Evolutionary conservation across 2,888 invertebrate genomes (phyloP), one percentile per base, ranked within the genome.

Genomic region (Hyppa rectilinea): DNA sequence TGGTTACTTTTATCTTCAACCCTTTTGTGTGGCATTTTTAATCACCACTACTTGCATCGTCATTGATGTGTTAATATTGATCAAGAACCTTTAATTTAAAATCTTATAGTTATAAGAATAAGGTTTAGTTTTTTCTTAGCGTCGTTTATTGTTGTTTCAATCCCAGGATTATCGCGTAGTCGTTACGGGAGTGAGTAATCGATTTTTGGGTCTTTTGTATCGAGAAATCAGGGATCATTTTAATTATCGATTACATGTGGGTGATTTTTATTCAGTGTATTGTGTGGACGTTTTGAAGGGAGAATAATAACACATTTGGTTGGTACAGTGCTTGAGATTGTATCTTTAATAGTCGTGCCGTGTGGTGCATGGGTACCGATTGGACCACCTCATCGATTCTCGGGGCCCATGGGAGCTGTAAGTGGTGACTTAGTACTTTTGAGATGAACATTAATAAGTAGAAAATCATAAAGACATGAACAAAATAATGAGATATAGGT

Each of bases 1-100:
- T 85, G 84, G 88, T 43, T 59, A 20, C n/a, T 26, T 67, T 55
- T 52, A 73, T 52, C 63, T 75, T 71, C 64, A 83, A 38, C 77
- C 83, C 87, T 85, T 88, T 88, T 87, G 81, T 87, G 75, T 81
- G 83, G 85, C 73, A 87, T 89, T 91, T 90, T 90, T 90, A 91
- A 91, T 91, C 86, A 88, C 82, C 75, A 72, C 67, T 78, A 86
- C 80, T 87, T 88, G 89, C 87, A 81, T 66, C 76, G 87, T 90
- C 90, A 90, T 84, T 81, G 77, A 80, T 70, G 81, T 83, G 72
- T 79, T 82, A 78, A 84, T 86, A 81, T 65, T 79, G 73, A 75
- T 61, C 64, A 67, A 67, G 50, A 45, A 40, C 43, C 59, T 29
- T n/a, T 40, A 6, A 72, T 63, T 77, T 60, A 12, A 26, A 36